These are phyloP conservation scores for Spicauda simplicius DNA, from an alignment of 2,888 invertebrate species.

Conservation along the genomic window DNA sequence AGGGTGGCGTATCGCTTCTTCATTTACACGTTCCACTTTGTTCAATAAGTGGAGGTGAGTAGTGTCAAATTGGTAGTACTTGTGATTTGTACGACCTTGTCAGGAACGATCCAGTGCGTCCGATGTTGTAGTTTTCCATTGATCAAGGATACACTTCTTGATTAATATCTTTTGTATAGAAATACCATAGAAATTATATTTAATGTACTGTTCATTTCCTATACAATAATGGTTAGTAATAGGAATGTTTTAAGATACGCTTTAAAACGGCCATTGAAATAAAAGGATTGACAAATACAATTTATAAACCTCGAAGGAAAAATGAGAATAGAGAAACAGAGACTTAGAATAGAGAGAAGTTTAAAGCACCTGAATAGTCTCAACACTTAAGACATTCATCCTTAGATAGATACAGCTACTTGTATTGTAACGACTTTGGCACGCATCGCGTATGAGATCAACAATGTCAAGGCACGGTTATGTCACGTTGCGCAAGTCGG, in stretches of 20 bases:
- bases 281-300: no score
- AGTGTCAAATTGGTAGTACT: slow-evolving; percentile 73
- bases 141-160: not conserved
- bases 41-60: slow-evolving; percentile 76
- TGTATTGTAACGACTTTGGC: slow-evolving; percentile 58
- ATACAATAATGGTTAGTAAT: no score
- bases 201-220: no score
- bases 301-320: no score
- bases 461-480: slow-evolving; percentile 76
- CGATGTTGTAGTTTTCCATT: slow-evolving; percentile 45
- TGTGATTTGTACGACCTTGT: slow-evolving; percentile 69
- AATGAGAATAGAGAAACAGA: not conserved
- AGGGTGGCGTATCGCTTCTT: slow-evolving; percentile 73
- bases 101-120: slow-evolving; percentile 46
- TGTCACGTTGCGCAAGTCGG: slow-evolving; percentile 61
- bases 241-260: no score
- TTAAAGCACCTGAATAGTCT: not conserved
- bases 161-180: not conserved
- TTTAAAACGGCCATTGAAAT: no score
- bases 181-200: no score
- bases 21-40: slow-evolving; percentile 81
- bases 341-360: not conserved
- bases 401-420: slow-evolving; percentile 45
- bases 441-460: slow-evolving; percentile 62
- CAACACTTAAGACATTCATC: not conserved